These are phyloP conservation scores for Leucophenga maculata DNA, from an alignment of 2,888 invertebrate genomes.

Conservation along the genomic window DNA sequence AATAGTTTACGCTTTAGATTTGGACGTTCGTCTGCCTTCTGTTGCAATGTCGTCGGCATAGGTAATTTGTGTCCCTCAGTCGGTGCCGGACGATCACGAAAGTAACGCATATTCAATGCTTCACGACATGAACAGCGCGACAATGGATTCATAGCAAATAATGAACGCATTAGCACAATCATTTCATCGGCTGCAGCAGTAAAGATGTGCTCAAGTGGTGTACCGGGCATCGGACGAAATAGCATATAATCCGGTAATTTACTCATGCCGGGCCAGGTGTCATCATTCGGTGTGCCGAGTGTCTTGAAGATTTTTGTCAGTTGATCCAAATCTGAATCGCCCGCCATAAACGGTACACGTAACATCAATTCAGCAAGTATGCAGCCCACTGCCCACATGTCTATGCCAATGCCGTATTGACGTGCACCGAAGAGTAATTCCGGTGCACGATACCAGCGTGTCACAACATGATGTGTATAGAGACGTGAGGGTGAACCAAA, in stretches of 20 bases:
- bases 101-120: slow-evolving; percentile 91
- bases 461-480: slow-evolving; percentile 98
- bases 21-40: slow-evolving; percentile 73
- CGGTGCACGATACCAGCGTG: slow-evolving; percentile 93
- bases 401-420: slow-evolving; percentile 95
- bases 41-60: slow-evolving; percentile 45
- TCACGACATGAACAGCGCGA: slow-evolving; percentile 86
- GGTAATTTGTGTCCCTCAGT: slow-evolving; percentile 88
- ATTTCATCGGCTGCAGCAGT: slow-evolving; percentile 95
- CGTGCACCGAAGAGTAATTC: slow-evolving; percentile 96
- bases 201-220: slow-evolving; percentile 92
- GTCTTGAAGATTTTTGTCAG: slow-evolving; percentile 95
- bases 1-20: slow-evolving; percentile 80
- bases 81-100: slow-evolving; percentile 91
- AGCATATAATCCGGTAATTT: slow-evolving; percentile 91
- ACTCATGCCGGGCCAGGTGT: slow-evolving; percentile 90
- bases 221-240: slow-evolving; percentile 89
- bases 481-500: slow-evolving; percentile 96
- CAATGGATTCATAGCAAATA: slow-evolving; percentile 87
- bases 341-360: slow-evolving; percentile 94
- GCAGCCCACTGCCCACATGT: slow-evolving; percentile 99
- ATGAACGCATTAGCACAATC: slow-evolving; percentile 82
- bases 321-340: slow-evolving; percentile 97
- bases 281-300: slow-evolving; percentile 93
- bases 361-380: slow-evolving; percentile 94